Base-by-base conservation (phyloP, 2,888 invertebrate genomes). In the Sarcophaga variegata region DNA sequence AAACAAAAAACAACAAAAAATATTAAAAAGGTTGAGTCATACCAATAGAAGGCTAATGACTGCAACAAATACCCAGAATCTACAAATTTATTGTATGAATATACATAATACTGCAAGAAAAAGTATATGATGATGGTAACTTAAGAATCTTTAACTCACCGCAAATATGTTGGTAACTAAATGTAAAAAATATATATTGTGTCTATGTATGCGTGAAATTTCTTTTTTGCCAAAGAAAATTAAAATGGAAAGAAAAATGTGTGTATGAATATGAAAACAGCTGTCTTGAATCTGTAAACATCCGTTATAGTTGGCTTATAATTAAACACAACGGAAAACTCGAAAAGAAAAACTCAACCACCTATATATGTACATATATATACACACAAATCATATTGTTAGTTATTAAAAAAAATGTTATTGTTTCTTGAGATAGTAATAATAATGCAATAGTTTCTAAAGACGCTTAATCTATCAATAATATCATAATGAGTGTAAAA, bases 241-340 rank as follows among this genome's bases (percentile, higher is more conserved):
- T 20, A 17, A 37, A 14, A 17, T 66, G 2, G 17, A 11, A 37
- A 10, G 5, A 66, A 17, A 37, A 37, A n/a, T 66, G 8, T 54
- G 17, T 5, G 2, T 64, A 22, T 64, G 2, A 64, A 64, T 22
- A 64, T 17, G 12, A 17, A n/a, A 78, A 79, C 83, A 83, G 83
- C 83, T 67, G 83, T 79, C 72, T 78, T 17, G 49, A 74, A 62
- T 63, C 59, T 54, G 78, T 74, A 74, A 83, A 74, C 78, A 83
- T 63, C 69, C 79, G 63, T 45, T 75, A 69, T 54, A 70, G 20
- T 22, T 82, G 76, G 27, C 64, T 64, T 70, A n/a, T 45, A 75
- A 74, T 66, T 62, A 62, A 37, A 60, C 22, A 47, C 66, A 54
- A 49, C 11, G 14, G 4, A 49, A 49, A 49, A 49, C 49, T 14